phyloP scores from a whole-genome alignment of 2,113 vertebrate species.

The Tretioscincus oriximinensis region DNA sequence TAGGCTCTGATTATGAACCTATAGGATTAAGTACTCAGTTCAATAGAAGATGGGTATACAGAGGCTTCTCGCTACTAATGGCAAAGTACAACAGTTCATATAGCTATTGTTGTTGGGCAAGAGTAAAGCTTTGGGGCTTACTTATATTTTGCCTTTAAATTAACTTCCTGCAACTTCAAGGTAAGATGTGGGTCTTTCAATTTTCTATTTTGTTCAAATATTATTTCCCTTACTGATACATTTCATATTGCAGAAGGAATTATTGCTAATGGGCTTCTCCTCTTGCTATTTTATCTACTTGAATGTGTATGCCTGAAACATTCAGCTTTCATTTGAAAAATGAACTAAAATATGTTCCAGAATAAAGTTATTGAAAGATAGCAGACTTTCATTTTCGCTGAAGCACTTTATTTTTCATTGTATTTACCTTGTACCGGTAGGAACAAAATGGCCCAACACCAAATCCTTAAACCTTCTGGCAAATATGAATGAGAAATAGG shows the following conservation, averaged over 20 bases:
- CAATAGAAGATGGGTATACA: constrained; percentile 21
- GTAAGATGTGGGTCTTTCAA: neutral
- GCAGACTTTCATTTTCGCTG: constrained; percentile 22
- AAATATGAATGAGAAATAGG: too few relatives aligned
- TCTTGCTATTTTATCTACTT: constrained; percentile 32
- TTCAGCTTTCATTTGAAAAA: constrained; percentile 38
- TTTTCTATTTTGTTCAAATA: constrained; percentile 20
- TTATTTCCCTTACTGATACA: constrained; percentile 19
- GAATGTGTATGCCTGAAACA: constrained; percentile 2
- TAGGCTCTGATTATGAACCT: constrained; percentile 5
- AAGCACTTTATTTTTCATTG: neutral
- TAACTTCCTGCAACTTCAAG: neutral
- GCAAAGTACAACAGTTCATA: constrained; percentile 20
- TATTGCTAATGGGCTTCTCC: constrained; percentile 24
- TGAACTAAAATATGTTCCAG: constrained; percentile 31
- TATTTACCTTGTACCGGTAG: too few relatives aligned
- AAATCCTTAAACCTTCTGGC: too few relatives aligned
- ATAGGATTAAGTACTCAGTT: constrained; percentile 3
- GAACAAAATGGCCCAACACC: constrained; percentile 9
- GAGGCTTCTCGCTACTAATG: neutral
- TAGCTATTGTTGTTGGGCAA: neutral
- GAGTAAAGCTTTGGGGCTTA: neutral
- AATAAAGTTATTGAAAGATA: constrained; percentile 24
- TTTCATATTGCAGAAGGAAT: neutral
- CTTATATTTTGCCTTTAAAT: neutral